Base-by-base conservation (phyloP, 1,140 invertebrate species). In the Magallana gigas region DNA sequence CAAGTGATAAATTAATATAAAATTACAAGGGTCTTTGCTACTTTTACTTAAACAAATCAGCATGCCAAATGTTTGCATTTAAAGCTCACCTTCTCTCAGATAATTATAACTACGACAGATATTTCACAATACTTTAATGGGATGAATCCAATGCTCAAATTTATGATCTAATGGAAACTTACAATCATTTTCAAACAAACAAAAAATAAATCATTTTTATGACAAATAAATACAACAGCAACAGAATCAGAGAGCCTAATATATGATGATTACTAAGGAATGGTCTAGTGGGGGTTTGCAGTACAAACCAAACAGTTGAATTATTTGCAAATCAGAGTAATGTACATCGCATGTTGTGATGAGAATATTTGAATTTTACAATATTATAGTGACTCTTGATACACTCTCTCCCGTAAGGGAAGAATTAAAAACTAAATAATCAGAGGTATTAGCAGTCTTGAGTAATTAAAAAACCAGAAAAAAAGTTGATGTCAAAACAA, bases 151-250 rank as follows among this genome's bases (percentile, higher is more conserved):
- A 76, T 76, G 23, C 68, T 29, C 68, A 76, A 76, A 76, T 23
- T 76, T 76, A 76, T 76, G 68, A 76, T 76, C 68, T 76, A 76
- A 76, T 12, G 23, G 68, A 76, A 76, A 76, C 23, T 76, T 76
- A 76, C 68, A 76, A 76, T 76, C 68, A 76, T 36, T 76, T 76
- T 11, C 68, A 76, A 76, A 8, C 23, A 76, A 76, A 76, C 36
- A 76, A 76, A 48, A 36, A 1, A 36, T 36, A 36, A 76, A 76
- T 48, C 14, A 64, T n/a, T n/a, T 23, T 76, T 18, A 18, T 29
- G 68, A 76, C 36, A 76, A 76, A 76, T 76, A 76, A 76, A 76
- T 76, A 76, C 23, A 29, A 76, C 23, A 71, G 68, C 68, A 71
- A 29, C 36, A 29, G 8, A 76, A 76, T 76, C 7, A 11, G 0